phyloP scores from a whole-genome alignment of 64 coral and sea anemone species.

The Montipora efflorescens region DNA sequence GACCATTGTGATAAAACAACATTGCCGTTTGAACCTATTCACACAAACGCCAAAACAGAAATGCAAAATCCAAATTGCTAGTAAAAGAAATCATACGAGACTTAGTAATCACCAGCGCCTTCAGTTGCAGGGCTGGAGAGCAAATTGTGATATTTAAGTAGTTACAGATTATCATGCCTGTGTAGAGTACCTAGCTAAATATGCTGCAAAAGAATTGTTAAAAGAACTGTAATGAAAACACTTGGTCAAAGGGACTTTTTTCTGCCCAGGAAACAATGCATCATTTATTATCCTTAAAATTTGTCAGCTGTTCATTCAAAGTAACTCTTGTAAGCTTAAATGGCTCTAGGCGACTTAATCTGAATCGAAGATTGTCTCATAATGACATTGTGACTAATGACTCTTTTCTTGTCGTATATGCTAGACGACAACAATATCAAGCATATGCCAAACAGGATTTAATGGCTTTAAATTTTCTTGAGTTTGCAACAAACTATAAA shows the following conservation, averaged over 20 bases:
- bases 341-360: conserved; percentile 41
- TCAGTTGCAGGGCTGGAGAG: neutral
- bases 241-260: conserved; percentile 6
- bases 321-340: conserved; percentile 36
- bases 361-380: conserved; percentile 7
- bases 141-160: too few species aligned
- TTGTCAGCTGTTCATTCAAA: conserved; percentile 44
- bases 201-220: neutral
- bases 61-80: conserved; percentile 60
- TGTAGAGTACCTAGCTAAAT: neutral
- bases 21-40: conserved; percentile 34
- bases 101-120: conserved; percentile 38
- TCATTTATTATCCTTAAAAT: conserved; percentile 13
- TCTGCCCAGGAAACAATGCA: conserved; percentile 18
- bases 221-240: conserved; percentile 26
- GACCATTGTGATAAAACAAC: conserved; percentile 48
- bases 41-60: conserved; percentile 3
- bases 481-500: conserved; percentile 47
- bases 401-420: conserved; percentile 61
- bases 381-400: neutral
- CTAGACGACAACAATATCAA: conserved; percentile 37
- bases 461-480: conserved; percentile 56
- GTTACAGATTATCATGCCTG: too few species aligned
- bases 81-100: conserved; percentile 30
- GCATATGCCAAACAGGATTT: conserved; percentile 31